phyloP scores from a whole-genome alignment of 2,113 vertebrate genomes.

The Echinops telfairi region DNA sequence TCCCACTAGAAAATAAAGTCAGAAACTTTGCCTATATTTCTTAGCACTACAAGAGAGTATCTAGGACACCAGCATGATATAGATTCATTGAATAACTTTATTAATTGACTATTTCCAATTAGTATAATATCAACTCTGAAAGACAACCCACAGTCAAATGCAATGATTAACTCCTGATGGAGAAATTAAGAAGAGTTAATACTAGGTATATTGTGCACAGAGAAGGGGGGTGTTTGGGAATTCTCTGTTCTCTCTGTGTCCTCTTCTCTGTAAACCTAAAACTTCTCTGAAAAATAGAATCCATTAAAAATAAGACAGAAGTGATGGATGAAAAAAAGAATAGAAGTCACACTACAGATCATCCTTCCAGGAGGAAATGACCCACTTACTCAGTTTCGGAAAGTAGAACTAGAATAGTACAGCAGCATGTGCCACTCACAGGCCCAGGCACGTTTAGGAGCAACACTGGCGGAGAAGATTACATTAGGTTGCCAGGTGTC shows the following conservation, averaged over 20 bases:
- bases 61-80: neutral
- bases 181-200: neutral
- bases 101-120: neutral
- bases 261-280: neutral
- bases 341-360: neutral
- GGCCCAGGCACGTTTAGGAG: neutral
- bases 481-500: accelerated
- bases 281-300: neutral
- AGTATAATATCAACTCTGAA: neutral
- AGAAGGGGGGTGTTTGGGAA: neutral
- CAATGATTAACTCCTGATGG: neutral
- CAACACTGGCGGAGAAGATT: neutral
- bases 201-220: neutral
- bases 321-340: neutral
- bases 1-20: neutral
- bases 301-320: neutral
- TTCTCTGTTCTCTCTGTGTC: neutral
- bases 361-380: neutral
- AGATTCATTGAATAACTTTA: neutral
- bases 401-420: neutral
- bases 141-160: neutral
- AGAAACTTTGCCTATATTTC: neutral
- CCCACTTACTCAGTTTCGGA: neutral
- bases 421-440: neutral
- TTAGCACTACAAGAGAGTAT: neutral